These are phyloP conservation scores for Ashinkailepas kermadecensis DNA, from an alignment of 2,888 invertebrate genomes.

Conservation along the genomic window DNA sequence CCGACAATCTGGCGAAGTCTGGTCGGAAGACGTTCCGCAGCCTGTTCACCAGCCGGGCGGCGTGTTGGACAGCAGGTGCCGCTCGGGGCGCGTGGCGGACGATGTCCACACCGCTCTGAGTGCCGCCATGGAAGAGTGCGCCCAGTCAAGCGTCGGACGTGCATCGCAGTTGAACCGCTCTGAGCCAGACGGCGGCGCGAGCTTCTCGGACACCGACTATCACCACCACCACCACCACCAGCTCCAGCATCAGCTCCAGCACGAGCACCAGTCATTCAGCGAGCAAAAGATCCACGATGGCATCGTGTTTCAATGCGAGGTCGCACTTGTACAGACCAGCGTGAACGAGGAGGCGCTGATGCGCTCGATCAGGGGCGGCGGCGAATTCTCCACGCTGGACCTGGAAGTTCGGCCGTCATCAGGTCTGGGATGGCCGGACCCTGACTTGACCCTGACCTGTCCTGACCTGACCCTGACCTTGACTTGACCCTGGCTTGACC, in stretches of 20 bases:
- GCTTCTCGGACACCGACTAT: not conserved
- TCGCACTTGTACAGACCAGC: not conserved
- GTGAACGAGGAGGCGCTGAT: not conserved
- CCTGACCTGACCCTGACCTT: too few species aligned
- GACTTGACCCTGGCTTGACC: too few species aligned
- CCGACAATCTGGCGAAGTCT: too few species aligned
- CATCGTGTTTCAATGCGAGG: constrained; percentile 6
- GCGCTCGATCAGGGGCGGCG: not conserved
- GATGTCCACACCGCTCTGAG: not conserved
- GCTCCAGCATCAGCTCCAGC: too few species aligned
- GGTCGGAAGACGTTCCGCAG: not conserved
- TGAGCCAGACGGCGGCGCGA: not conserved
- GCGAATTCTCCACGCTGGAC: not conserved
- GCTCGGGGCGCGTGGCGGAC: not conserved
- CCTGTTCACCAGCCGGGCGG: not conserved
- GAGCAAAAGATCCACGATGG: not conserved
- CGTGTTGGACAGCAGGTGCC: not conserved
- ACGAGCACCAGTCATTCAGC: not conserved
- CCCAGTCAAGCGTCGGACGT: not conserved
- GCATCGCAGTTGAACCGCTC: not conserved
- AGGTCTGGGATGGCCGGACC: not conserved
- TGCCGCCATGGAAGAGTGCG: too few species aligned
- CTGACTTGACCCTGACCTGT: too few species aligned
- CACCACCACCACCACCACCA: too few species aligned
- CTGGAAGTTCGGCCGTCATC: not conserved